These are phyloP conservation scores for Erithacus rubecula DNA, from an alignment of 2,797 vertebrate species.

Conservation along the genomic window DNA sequence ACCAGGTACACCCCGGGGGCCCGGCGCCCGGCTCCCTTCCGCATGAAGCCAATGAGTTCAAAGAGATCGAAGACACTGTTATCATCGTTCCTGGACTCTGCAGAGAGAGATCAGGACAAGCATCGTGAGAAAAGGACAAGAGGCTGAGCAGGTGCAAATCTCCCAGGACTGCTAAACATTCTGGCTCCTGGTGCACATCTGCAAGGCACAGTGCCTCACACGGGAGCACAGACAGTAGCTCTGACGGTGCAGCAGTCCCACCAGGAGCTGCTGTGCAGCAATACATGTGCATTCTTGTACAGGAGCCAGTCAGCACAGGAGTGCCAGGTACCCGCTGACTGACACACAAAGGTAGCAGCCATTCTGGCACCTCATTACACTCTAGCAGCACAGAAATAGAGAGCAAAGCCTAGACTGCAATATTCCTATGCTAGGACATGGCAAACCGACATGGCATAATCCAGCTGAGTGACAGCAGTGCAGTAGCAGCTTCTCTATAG, in stretches of 20 bases:
- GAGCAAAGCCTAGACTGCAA: background rate
- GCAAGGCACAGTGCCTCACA: background rate
- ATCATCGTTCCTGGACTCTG: constrained; percentile 84
- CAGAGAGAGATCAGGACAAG: background rate
- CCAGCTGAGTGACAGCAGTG: background rate
- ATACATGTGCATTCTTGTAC: background rate
- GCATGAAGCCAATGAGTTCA: constrained; percentile 81
- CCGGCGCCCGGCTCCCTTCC: constrained; percentile 81
- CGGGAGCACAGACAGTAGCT: background rate
- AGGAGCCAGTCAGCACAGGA: background rate
- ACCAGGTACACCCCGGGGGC: constrained; percentile 86
- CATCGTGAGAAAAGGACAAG: background rate
- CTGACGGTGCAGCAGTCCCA: background rate
- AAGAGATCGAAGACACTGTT: constrained; percentile 94
- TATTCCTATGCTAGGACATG: background rate
- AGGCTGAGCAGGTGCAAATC: background rate
- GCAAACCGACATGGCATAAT: background rate
- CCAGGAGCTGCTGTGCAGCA: background rate
- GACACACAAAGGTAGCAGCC: background rate
- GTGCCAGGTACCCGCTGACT: background rate
- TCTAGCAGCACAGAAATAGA: background rate
- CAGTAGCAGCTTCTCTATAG: background rate
- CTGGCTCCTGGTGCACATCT: fast-evolving
- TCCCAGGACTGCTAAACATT: background rate
- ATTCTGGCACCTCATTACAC: background rate